phyloP scores from a whole-genome alignment of 2,797 vertebrate genomes.

The Coendou prehensilis region DNA sequence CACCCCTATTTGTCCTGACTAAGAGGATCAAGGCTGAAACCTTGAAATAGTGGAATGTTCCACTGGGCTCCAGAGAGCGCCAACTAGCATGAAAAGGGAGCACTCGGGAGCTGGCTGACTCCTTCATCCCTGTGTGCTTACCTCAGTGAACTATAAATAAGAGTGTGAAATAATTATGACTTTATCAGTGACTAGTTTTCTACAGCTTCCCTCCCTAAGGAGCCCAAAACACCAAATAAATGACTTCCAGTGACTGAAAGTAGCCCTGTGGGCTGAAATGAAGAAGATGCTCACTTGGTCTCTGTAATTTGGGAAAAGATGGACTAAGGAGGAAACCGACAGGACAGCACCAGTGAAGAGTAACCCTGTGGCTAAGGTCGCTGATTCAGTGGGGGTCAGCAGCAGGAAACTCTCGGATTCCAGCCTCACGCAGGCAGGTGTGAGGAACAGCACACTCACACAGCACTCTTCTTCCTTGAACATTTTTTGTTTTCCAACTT shows the following conservation, averaged over 20 bases:
- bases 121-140: constrained; percentile 70
- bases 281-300: not conserved
- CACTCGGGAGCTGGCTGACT: constrained; percentile 62
- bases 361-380: constrained; percentile 1
- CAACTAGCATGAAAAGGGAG: constrained; percentile 52
- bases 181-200: constrained; percentile 45
- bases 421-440: not conserved
- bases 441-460: not conserved
- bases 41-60: constrained; percentile 77
- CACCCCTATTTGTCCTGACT: not conserved
- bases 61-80: constrained; percentile 41
- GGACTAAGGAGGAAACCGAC: not conserved
- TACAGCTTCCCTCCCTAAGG: constrained; percentile 28
- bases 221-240: not conserved
- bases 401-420: not conserved
- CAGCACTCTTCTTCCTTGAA: not conserved
- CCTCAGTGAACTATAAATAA: constrained; percentile 81
- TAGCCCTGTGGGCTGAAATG: not conserved
- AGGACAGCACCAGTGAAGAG: not conserved
- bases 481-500: not conserved
- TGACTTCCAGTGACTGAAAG: not conserved
- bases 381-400: not conserved
- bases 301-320: not conserved
- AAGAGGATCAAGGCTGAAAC: constrained; percentile 73
- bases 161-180: constrained; percentile 69